These are phyloP conservation scores for Indicator maculatus DNA, from an alignment of 2,113 vertebrate genomes.

Conservation along the genomic window DNA sequence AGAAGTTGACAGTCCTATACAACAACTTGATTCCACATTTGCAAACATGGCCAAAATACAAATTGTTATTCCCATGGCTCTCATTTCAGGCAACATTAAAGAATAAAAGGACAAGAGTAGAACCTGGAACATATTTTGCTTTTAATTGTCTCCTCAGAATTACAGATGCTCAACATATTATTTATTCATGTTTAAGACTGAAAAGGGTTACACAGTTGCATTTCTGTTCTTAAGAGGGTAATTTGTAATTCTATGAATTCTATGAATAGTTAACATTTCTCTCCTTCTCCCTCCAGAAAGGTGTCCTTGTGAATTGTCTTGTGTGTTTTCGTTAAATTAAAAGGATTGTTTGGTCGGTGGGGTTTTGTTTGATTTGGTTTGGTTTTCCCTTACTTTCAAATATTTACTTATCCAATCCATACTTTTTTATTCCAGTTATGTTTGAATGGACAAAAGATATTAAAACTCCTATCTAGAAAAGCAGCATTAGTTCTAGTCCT, in stretches of 20 bases:
- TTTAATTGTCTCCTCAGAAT: background rate
- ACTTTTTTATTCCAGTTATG: background rate
- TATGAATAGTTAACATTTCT: background rate
- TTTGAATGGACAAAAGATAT: background rate
- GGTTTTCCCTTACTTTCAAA: background rate
- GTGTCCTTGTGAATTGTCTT: background rate
- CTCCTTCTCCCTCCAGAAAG: background rate
- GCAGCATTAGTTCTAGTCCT: background rate
- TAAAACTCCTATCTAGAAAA: background rate
- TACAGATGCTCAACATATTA: background rate
- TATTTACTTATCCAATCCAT: background rate
- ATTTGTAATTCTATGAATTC: background rate
- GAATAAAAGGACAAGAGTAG: background rate
- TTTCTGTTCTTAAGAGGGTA: background rate
- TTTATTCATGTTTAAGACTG: background rate
- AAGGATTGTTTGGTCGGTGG: background rate
- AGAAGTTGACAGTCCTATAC: background rate
- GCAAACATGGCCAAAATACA: background rate
- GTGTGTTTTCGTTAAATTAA: background rate
- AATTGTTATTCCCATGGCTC: background rate
- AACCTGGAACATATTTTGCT: background rate
- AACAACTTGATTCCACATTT: background rate
- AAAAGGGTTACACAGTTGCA: background rate
- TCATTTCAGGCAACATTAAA: background rate
- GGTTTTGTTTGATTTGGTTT: no score